These are phyloP conservation scores for Ophraella communa DNA, from an alignment of 2,888 invertebrate species.

Conservation along the genomic window DNA sequence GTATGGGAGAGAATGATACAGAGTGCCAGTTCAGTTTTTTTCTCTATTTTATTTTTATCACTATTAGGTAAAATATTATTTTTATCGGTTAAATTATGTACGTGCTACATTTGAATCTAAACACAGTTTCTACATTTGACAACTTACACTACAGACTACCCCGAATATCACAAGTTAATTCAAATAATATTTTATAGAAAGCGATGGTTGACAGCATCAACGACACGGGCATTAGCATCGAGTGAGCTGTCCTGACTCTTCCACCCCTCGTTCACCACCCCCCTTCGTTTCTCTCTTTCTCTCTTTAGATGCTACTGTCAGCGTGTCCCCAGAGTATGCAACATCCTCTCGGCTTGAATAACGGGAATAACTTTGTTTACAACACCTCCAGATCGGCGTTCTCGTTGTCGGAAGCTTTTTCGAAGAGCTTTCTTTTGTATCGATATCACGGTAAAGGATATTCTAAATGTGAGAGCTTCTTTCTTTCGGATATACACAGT, in stretches of 20 bases:
- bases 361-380: slow-evolving; percentile 54
- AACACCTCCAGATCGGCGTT: slow-evolving; percentile 49
- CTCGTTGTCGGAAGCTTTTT: slow-evolving; percentile 35
- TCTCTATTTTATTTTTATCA: too few species aligned
- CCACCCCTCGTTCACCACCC: neutral
- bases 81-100: too few species aligned
- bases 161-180: slow-evolving; percentile 5
- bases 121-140: neutral
- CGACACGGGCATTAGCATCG: slow-evolving; percentile 42
- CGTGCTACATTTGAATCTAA: too few species aligned
- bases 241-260: slow-evolving; percentile 53
- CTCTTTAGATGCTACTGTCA: slow-evolving; percentile 36
- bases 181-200: slow-evolving; percentile 19
- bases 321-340: slow-evolving; percentile 47
- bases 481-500: neutral
- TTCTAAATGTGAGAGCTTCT: slow-evolving; percentile 20
- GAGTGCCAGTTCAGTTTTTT: too few species aligned
- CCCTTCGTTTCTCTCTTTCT: neutral
- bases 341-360: slow-evolving; percentile 54
- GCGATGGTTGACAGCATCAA: slow-evolving; percentile 15
- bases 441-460: slow-evolving; percentile 29
- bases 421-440: slow-evolving; percentile 36
- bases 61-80: too few species aligned
- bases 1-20: too few species aligned
- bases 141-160: neutral